These are phyloP conservation scores for Propsilocerus akamusi DNA, from an alignment of 1,140 invertebrate genomes.

Conservation along the genomic window DNA sequence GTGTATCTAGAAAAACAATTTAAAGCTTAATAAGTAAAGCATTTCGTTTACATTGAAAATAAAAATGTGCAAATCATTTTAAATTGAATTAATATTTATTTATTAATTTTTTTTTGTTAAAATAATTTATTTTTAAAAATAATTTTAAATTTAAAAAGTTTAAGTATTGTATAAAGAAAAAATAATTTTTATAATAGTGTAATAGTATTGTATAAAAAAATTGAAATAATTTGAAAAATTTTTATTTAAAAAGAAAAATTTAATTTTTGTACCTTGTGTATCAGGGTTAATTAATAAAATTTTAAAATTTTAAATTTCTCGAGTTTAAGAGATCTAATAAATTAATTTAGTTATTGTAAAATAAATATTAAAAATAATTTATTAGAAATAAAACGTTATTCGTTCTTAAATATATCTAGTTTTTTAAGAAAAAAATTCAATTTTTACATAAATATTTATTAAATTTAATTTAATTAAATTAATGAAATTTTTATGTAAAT, in stretches of 20 bases:
- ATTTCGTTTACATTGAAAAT: constrained; percentile 36
- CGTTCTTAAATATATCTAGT: constrained; percentile 41
- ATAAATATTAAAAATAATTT: constrained; percentile 34
- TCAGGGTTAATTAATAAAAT: constrained; percentile 35
- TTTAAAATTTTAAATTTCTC: constrained; percentile 27
- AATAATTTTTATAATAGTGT: constrained; percentile 25
- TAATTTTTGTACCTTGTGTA: constrained; percentile 42
- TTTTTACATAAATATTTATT: constrained; percentile 24
- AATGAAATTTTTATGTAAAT: constrained; percentile 25
- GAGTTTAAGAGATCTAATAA: constrained; percentile 32
- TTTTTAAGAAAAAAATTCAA: constrained; percentile 39
- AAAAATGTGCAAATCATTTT: constrained; percentile 27
- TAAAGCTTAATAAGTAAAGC: constrained; percentile 30
- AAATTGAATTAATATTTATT: constrained; percentile 23
- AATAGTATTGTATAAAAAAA: constrained; percentile 26
- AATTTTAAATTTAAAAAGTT: constrained; percentile 17
- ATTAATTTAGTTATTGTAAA: constrained; percentile 28
- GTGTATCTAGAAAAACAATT: constrained; percentile 33
- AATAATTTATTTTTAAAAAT: constrained; percentile 14
- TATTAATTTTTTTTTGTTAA: constrained; percentile 10
- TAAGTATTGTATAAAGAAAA: constrained; percentile 27
- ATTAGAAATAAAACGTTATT: constrained; percentile 38
- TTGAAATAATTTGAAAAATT: constrained; percentile 13
- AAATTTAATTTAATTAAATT: constrained; percentile 25
- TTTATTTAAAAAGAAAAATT: constrained; percentile 27